Percentiles rank a stretch among this genome's conserved stretches.
Conservation (phyloP, 35 echinoderm and acorn worm genomes). For the Heliocidaris tuberculata region DNA sequence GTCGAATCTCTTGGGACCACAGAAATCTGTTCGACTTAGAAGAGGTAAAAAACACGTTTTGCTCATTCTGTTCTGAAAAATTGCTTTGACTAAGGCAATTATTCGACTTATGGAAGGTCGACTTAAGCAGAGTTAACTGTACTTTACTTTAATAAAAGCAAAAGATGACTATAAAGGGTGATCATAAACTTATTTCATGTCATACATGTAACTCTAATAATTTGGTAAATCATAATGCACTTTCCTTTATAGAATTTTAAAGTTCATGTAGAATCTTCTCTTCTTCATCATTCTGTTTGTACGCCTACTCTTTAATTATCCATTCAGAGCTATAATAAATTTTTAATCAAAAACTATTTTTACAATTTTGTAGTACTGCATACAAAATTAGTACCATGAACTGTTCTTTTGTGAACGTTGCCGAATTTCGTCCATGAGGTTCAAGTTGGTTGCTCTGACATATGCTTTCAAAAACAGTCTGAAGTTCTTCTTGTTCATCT, state of each 20-base stretch:
- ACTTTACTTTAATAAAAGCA: not conserved
- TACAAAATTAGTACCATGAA: not conserved
- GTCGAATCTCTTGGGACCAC: too few relatives aligned
- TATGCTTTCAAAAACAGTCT: constrained; percentile 19
- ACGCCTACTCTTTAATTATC: not conserved
- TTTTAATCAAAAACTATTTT: not conserved
- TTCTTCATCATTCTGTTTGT: not conserved
- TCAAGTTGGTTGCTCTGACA: not conserved
- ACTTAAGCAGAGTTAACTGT: too few relatives aligned
- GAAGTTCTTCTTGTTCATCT: constrained; percentile 24
- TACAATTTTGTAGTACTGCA: not conserved
- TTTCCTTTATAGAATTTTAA: too few relatives aligned
- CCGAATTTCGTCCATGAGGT: not conserved
- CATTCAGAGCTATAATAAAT: not conserved
- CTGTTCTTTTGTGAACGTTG: constrained; percentile 27
- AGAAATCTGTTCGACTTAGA: too few relatives aligned
- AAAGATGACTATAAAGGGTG: not conserved
- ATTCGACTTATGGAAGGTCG: too few relatives aligned
- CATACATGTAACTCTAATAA: too few relatives aligned
- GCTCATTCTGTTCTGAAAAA: too few relatives aligned
- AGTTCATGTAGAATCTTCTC: too few relatives aligned
- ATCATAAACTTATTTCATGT: too few relatives aligned
- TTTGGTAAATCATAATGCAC: too few relatives aligned
- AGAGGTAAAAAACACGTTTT: too few relatives aligned
- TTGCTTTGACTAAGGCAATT: too few relatives aligned